A percentile compares a stretch with the other conserved stretches of the same genome.
Conservation (phyloP, 1,140 invertebrate genomes). For the Listronotus bonariensis region DNA sequence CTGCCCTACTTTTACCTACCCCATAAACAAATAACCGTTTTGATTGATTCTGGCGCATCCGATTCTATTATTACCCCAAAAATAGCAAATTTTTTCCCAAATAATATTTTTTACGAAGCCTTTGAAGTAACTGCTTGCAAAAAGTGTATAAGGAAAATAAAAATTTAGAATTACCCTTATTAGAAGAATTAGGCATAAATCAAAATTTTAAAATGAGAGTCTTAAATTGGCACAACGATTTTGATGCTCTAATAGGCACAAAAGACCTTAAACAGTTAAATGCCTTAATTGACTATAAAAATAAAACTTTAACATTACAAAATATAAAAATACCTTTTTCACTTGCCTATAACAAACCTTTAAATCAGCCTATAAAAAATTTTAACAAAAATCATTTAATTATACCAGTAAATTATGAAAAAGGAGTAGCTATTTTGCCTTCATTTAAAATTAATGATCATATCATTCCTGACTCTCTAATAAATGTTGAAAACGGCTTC, state of each 20-base stretch:
- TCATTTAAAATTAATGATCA: neutral
- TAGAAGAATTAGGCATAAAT: slow-evolving; percentile 9
- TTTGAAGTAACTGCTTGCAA: slow-evolving; percentile 9
- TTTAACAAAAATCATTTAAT: too few species aligned
- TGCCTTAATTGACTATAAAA: slow-evolving; percentile 3
- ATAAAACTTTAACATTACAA: slow-evolving; percentile 7
- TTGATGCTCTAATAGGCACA: slow-evolving; percentile 8
- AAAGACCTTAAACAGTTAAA: slow-evolving; percentile 1
- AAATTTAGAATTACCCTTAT: slow-evolving; percentile 3
- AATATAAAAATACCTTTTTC: neutral
- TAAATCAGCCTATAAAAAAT: too few species aligned
- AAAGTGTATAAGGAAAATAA: neutral
- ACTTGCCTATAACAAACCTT: too few species aligned
- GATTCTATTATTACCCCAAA: neutral
- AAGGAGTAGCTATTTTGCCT: neutral
- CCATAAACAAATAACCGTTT: neutral
- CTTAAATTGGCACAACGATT: slow-evolving; percentile 13
- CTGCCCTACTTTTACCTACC: slow-evolving; percentile 14
- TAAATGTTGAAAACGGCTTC: slow-evolving; percentile 8
- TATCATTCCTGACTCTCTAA: slow-evolving; percentile 5
- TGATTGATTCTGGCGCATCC: neutral
- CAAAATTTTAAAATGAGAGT: slow-evolving; percentile 5
- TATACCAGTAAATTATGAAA: slow-evolving; percentile 1
- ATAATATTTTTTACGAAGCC: slow-evolving; percentile 5
- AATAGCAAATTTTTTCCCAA: slow-evolving; percentile 1